Base-by-base conservation (phyloP, 2,113 vertebrate species). In the Nesoenas mayeri region DNA sequence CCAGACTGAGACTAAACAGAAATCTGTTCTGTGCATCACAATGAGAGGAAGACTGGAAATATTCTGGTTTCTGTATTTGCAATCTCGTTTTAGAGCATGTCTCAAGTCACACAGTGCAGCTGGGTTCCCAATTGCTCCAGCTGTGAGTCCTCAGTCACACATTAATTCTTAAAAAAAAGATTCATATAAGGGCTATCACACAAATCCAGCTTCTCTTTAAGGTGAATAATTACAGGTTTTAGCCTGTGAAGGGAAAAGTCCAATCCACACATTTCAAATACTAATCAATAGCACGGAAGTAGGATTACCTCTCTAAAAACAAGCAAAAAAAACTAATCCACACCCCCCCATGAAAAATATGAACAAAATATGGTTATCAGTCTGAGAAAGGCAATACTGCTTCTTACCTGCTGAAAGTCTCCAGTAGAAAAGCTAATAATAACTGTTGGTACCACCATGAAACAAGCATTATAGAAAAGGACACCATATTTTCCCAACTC, bases 381-480 rank as follows among this genome's bases (percentile, higher is more conserved):
- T 32, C 26, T 77, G 22, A 90, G 4, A 54, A 21, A 60, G 4
- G 20, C 9, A 61, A 56, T 84, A 54, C 20, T 50, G 15, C 11
- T 57, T 42, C 91, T 97, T 96, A 99, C 99, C 98, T 98, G 91
- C 5, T 97, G 95, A 65, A 99, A 95, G 96, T 99, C 99, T 93
- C 99, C 99, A 28, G 98, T 99, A 80, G 92, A 98, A 22, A 96
- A 94, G 78, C 99, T 99, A 53, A 98, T 95, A 93, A 99, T 56
- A 29, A 98, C 13, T 34, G 98, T 98, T 24, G 99, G 99, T 71
- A 99, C 80, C 73, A 99, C 96, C 94, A 99, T 99, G 94, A 99
- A 98, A 73, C 98, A 97, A n/a, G 99, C 98, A 75, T 99, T 99
- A 97, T 99, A 99, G 97, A 99, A 99, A 93, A 99, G 98, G 64